phyloP scores from a whole-genome alignment of 2,797 vertebrate species.

The Argya squamiceps region DNA sequence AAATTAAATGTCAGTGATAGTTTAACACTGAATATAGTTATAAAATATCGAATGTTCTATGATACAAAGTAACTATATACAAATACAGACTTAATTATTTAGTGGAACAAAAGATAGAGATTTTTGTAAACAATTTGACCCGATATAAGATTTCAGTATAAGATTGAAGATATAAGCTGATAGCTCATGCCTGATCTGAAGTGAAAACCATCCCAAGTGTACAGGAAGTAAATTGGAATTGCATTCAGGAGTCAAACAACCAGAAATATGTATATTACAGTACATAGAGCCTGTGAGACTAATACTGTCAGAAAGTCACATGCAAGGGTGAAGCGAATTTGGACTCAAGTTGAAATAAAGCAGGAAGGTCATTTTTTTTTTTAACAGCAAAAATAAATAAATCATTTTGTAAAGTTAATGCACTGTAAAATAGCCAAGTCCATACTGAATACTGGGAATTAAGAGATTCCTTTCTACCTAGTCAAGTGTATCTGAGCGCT shows the following conservation, averaged over 20 bases:
- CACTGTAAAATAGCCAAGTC: background rate
- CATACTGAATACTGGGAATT: background rate
- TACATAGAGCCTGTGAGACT: background rate
- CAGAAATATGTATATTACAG: background rate
- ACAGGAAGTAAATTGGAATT: background rate
- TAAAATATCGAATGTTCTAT: background rate
- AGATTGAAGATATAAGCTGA: no score
- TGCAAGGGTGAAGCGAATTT: constrained; percentile 1
- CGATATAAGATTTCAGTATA: background rate
- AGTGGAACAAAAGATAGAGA: background rate
- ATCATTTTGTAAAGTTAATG: constrained; percentile 4
- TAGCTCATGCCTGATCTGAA: background rate
- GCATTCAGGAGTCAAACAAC: background rate
- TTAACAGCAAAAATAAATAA: background rate
- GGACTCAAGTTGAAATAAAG: constrained; percentile 38
- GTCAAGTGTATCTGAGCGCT: background rate
- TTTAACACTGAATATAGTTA: background rate
- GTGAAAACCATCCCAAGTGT: background rate
- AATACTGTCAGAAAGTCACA: constrained; percentile 10
- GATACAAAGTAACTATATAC: background rate
- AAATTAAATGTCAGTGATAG: background rate
- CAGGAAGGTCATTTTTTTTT: background rate
- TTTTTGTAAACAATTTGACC: background rate
- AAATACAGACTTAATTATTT: background rate
- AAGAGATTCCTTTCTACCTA: background rate